Percentiles rank a stretch among this genome's conserved stretches.
These are phyloP conservation scores for Gopherus flavomarginatus DNA, from an alignment of 2,113 vertebrate genomes.

Conservation along the genomic window DNA sequence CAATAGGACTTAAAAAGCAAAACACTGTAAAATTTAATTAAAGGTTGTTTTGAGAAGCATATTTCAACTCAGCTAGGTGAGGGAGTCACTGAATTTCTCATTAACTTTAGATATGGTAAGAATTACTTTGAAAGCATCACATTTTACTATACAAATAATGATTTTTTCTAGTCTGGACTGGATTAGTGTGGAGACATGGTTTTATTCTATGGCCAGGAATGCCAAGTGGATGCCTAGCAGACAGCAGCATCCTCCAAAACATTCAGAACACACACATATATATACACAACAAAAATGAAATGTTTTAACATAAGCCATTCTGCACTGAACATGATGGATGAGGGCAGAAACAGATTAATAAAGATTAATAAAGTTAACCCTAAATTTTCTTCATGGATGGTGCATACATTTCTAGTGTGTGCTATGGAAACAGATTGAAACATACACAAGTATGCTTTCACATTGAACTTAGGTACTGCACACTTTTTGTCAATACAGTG, in stretches of 20 bases:
- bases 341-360: not conserved
- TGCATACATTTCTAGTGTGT: not conserved
- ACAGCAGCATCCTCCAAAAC: not conserved
- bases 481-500: not conserved
- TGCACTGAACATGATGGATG: not conserved
- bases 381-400: not conserved
- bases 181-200: accelerated
- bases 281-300: not conserved
- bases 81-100: not conserved
- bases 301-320: not conserved
- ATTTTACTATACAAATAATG: not conserved
- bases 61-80: not conserved
- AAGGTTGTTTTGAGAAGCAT: not conserved
- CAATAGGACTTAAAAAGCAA: not conserved
- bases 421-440: not conserved
- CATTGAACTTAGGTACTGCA: not conserved
- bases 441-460: not conserved
- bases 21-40: not conserved
- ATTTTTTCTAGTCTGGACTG: not conserved
- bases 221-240: not conserved
- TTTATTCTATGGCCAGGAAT: not conserved
- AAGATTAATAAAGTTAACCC: not conserved
- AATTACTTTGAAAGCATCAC: not conserved
- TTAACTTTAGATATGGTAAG: not conserved
- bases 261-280: not conserved